Conservation (phyloP, 1,140 invertebrate species). For the Epicauta chinensis region DNA sequence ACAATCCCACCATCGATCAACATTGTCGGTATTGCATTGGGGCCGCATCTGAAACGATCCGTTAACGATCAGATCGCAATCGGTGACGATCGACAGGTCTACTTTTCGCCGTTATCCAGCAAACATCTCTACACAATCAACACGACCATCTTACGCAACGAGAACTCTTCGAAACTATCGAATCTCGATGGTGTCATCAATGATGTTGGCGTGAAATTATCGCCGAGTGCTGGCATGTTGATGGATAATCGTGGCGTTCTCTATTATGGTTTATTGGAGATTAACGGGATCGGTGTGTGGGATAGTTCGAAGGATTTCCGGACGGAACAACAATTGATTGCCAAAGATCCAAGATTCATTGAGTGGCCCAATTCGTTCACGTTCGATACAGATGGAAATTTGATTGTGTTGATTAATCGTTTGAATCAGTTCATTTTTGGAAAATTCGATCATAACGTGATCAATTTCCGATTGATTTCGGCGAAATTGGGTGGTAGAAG, state of each 20-base stretch:
- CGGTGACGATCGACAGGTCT: constrained; percentile 50
- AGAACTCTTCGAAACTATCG: constrained; percentile 30
- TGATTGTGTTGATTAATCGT: constrained; percentile 60
- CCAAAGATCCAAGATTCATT: constrained; percentile 56
- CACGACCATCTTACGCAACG: constrained; percentile 51
- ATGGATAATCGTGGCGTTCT: constrained; percentile 61
- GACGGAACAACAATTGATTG: constrained; percentile 49
- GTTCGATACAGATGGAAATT: constrained; percentile 56
- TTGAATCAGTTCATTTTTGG: constrained; percentile 51
- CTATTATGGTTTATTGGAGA: constrained; percentile 59
- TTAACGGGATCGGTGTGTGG: constrained; percentile 61
- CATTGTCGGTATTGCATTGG: constrained; percentile 61
- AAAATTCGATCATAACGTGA: constrained; percentile 28
- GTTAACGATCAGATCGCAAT: constrained; percentile 18
- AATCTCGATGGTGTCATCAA: constrained; percentile 40
- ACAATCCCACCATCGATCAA: constrained; percentile 49
- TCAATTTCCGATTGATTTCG: constrained; percentile 41
- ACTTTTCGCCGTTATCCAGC: constrained; percentile 59
- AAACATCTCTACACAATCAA: constrained; percentile 57
- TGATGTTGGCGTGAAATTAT: constrained; percentile 55
- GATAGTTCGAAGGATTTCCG: constrained; percentile 47
- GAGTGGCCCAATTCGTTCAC: constrained; percentile 67
- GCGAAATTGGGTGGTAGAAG: constrained; percentile 48
- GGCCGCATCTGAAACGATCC: constrained; percentile 39
- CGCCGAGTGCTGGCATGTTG: constrained; percentile 63